phyloP scores from a whole-genome alignment of 2,888 invertebrate species.

The Brenthis ino region DNA sequence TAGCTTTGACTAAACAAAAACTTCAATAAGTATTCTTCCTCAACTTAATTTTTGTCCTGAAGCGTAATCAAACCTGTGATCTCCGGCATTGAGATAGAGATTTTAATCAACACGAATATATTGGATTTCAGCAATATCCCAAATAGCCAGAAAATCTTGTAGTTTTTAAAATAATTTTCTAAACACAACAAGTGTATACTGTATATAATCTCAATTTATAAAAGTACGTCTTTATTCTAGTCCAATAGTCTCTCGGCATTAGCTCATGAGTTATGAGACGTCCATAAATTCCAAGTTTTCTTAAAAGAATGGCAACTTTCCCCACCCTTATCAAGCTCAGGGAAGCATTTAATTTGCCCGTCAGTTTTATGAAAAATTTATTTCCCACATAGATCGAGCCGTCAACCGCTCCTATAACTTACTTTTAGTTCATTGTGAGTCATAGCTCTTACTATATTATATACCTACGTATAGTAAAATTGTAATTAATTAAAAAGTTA shows the following conservation, averaged over 20 bases:
- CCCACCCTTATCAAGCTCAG: conserved; percentile 43
- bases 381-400: conserved; percentile 36
- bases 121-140: too few species aligned
- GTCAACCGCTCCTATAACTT: conserved; percentile 28
- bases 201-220: conserved; percentile 16
- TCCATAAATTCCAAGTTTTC: conserved; percentile 38
- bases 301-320: conserved; percentile 36
- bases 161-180: not conserved
- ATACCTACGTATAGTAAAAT: not conserved
- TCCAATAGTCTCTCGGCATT: conserved; percentile 27
- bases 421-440: conserved; percentile 13
- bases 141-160: too few species aligned
- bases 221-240: conserved; percentile 15
- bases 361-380: conserved; percentile 56
- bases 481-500: too few species aligned
- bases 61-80: too few species aligned
- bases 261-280: conserved; percentile 30
- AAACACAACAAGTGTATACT: not conserved
- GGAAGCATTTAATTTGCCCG: conserved; percentile 51
- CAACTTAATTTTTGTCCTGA: too few species aligned
- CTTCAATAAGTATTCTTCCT: too few species aligned
- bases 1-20: too few species aligned
- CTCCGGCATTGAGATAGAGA: too few species aligned
- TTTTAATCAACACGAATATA: too few species aligned
- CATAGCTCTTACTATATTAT: conserved; percentile 5